Conservation (phyloP, 2,888 invertebrate genomes). For the Ochropleura plecta region DNA sequence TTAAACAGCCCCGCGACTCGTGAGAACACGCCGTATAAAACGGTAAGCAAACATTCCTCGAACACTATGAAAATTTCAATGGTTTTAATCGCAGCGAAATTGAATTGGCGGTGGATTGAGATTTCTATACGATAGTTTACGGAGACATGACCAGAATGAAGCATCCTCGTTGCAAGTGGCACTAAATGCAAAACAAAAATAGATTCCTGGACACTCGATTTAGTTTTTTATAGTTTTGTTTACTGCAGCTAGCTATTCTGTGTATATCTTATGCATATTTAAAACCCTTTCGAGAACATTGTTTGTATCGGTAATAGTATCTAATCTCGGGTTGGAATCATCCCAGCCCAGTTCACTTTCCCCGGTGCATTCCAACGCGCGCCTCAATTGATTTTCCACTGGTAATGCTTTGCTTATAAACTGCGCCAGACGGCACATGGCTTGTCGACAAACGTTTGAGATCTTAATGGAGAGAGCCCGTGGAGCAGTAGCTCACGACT, state of each 20-base stretch:
- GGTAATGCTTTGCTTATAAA: conserved; percentile 66
- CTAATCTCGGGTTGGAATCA: conserved; percentile 59
- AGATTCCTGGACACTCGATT: conserved; percentile 11
- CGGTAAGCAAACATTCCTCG: conserved; percentile 74
- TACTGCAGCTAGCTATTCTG: conserved; percentile 27
- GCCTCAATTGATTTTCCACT: conserved; percentile 71
- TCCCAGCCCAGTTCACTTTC: conserved; percentile 67
- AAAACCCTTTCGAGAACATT: conserved; percentile 46
- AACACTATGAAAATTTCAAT: conserved; percentile 66
- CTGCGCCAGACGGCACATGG: conserved; percentile 63
- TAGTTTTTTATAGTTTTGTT: conserved; percentile 28
- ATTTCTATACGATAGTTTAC: conserved; percentile 26
- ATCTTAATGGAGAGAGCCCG: conserved; percentile 69
- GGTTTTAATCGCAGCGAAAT: conserved; percentile 55
- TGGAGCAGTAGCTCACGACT: conserved; percentile 68
- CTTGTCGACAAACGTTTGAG: conserved; percentile 68
- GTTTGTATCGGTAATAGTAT: conserved; percentile 60
- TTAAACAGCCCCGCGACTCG: conserved; percentile 80
- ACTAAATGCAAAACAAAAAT: conserved; percentile 7
- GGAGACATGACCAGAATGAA: conserved; percentile 4
- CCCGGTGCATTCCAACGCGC: conserved; percentile 66
- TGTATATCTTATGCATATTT: conserved; percentile 46
- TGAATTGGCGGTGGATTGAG: conserved; percentile 50
- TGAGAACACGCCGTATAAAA: conserved; percentile 81
- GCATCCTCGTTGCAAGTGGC: neutral